Base-by-base conservation (phyloP, 1,140 invertebrate species). In the Teleogryllus occipitalis region DNA sequence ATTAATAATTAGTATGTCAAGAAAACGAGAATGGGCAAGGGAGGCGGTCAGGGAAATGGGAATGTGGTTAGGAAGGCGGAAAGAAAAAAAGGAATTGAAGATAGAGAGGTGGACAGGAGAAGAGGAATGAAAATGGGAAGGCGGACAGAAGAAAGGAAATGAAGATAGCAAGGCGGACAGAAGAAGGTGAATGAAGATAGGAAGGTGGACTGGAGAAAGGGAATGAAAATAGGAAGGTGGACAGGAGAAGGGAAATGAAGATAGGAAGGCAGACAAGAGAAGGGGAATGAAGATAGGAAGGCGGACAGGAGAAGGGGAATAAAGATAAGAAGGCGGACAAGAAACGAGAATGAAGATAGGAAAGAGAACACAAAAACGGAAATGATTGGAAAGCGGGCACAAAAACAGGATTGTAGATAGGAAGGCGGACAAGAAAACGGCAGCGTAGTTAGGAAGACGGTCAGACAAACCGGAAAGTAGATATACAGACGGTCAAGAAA, bases 1-100 rank as follows among this genome's bases (percentile, higher is more conserved):
- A n/a, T n/a, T n/a, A n/a, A n/a, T n/a, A n/a, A n/a, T n/a, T n/a
- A n/a, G n/a, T n/a, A n/a, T n/a, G n/a, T n/a, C 18, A 72, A 18
- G n/a, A 18, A 8, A 72, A 18, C 8, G 54, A 72, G n/a, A 8
- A 72, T 72, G 54, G 8, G 54, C 10, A 18, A 18, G 54, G 54
- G 54, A 72, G n/a, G 54, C 10, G n/a, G 54, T 12, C 10, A 72
- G 54, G 54, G n/a, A 72, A 72, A 18, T 72, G 54, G 54, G n/a
- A 72, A 18, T 89, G 18, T 10, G 18, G 18, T 12, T 75, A 12
- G 47, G 78, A 14, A 8, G 8, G 14, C 18, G n/a, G 54, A 18
- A 72, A 18, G n/a, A 18, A 18, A 72, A 18, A 72, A 18, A 18
- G n/a, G 54, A 72, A 18, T 8, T 12, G 54, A 72, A 18, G 54